phyloP scores from a whole-genome alignment of 2,888 invertebrate species.

The Beris chalybata region DNA sequence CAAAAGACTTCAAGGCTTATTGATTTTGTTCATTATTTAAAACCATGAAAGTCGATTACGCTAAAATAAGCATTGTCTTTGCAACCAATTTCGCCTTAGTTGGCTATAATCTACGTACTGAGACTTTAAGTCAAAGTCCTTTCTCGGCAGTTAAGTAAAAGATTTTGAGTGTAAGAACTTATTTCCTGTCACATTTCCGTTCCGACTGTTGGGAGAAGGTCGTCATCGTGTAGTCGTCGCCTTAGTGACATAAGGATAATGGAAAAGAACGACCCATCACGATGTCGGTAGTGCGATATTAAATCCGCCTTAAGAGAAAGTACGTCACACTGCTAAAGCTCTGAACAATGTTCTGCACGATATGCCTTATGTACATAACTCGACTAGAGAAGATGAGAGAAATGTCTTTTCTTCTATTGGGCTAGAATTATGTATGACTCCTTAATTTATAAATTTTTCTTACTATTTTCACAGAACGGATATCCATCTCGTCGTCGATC shows the following conservation, averaged over 20 bases:
- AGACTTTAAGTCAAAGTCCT: constrained; percentile 25
- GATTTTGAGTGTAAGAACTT: constrained; percentile 29
- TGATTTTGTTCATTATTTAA: too few species aligned
- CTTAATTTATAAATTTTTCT: constrained; percentile 20
- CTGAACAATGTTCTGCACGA: not conserved
- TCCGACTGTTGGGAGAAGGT: not conserved
- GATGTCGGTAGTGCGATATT: not conserved
- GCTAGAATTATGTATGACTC: not conserved
- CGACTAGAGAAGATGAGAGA: constrained; percentile 14
- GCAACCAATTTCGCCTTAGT: not conserved
- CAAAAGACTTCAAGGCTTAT: too few species aligned
- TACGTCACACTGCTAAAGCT: not conserved
- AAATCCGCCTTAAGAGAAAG: constrained; percentile 16
- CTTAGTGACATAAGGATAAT: too few species aligned
- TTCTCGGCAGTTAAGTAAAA: constrained; percentile 13
- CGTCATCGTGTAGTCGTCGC: too few species aligned
- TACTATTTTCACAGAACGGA: constrained; percentile 77
- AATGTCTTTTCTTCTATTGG: constrained; percentile 23
- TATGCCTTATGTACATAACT: constrained; percentile 6
- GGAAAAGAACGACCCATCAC: too few species aligned
- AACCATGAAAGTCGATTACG: too few species aligned
- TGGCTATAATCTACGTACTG: not conserved
- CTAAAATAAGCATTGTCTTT: not conserved
- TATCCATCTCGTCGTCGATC: constrained; percentile 94
- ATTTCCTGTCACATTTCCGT: constrained; percentile 32